A percentile compares a stretch with the other conserved stretches of the same genome.
Evolutionary conservation across 2,113 vertebrate species (phyloP).

Genomic region (Perca schrenkii): DNA sequence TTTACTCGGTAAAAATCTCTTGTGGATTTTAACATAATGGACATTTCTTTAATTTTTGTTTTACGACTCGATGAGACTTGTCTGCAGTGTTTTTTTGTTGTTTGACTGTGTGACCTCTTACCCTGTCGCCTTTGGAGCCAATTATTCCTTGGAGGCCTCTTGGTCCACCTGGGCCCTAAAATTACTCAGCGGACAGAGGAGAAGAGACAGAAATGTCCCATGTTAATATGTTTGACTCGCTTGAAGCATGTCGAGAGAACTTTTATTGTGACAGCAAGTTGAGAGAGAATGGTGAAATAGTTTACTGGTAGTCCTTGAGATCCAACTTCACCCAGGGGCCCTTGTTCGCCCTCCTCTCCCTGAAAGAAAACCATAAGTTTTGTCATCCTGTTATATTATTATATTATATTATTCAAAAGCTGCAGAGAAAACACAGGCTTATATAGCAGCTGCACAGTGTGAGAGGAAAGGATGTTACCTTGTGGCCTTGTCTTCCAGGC

Average conservation of each 20-base stretch:
- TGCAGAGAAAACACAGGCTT: background rate
- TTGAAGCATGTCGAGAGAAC: background rate
- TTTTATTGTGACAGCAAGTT: no score
- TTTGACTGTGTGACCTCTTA: conserved; percentile 75
- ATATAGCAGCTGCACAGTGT: background rate
- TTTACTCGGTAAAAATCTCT: background rate
- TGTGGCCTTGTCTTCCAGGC: conserved; percentile 97
- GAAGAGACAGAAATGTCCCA: conserved; percentile 20
- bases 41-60: no score
- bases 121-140: conserved; percentile 92
- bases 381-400: background rate
- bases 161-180: conserved; percentile 90
- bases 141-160: conserved; percentile 91
- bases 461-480: conserved; percentile 83
- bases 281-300: conserved; percentile 74
- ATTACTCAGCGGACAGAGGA: conserved; percentile 70
- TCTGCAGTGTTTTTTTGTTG: no score
- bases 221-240: conserved; percentile 49
- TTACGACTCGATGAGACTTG: background rate
- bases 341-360: conserved; percentile 95
- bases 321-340: conserved; percentile 88
- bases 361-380: conserved; percentile 66
- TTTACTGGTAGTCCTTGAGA: conserved; percentile 94
- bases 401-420: background rate
- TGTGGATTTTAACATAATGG: no score